Conservation (phyloP, 2,797 vertebrate genomes). For the Tauraco hartlaubi region DNA sequence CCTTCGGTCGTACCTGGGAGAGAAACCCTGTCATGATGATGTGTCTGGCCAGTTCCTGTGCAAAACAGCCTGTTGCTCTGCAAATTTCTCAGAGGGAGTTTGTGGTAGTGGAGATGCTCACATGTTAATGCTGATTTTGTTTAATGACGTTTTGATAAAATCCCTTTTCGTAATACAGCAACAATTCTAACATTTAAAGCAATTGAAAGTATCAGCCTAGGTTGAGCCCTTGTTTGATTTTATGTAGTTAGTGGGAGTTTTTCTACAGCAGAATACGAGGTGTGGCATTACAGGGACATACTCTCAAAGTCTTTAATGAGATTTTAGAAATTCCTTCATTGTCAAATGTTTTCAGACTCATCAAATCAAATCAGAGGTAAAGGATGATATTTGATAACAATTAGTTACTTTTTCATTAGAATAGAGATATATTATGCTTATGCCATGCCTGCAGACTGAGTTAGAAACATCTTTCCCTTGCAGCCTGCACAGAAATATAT, state of each 20-base stretch:
- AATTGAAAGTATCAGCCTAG: neutral
- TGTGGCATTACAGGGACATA: neutral
- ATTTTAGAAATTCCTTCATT: neutral
- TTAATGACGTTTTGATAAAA: neutral
- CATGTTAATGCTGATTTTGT: neutral
- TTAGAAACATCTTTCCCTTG: neutral
- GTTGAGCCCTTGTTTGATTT: neutral
- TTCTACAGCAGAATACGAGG: neutral
- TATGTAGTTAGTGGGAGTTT: neutral
- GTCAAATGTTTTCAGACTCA: neutral
- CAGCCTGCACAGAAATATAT: neutral
- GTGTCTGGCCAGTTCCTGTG: neutral
- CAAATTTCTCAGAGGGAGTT: neutral
- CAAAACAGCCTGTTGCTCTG: neutral
- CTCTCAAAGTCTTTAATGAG: neutral
- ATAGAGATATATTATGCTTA: neutral
- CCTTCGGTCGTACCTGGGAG: neutral
- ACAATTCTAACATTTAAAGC: neutral
- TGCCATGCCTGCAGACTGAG: neutral
- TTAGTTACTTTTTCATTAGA: neutral
- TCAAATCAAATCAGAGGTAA: neutral
- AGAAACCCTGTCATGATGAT: neutral
- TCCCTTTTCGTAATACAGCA: neutral
- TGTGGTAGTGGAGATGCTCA: neutral
- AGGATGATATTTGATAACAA: neutral